Evolutionary conservation across 2,113 vertebrate species (phyloP).

Genomic region (Gavialis gangeticus): DNA sequence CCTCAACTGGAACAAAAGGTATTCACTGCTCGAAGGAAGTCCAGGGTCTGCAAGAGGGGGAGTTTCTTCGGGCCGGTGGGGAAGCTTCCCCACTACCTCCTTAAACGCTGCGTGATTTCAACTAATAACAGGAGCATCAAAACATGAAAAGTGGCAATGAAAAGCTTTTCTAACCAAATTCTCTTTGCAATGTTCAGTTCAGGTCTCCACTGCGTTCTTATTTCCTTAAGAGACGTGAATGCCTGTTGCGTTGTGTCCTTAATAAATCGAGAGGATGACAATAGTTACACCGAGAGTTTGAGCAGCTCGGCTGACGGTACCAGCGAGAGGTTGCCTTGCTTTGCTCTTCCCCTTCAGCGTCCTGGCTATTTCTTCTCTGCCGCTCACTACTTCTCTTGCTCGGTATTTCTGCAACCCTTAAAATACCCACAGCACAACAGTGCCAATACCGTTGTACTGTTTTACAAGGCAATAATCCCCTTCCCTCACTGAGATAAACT

Average conservation of each 20-base stretch:
- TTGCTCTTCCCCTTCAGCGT: neutral
- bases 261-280: neutral
- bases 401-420: constrained; percentile 6
- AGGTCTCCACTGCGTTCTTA: neutral
- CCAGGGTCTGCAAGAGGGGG: no score
- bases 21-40: no score
- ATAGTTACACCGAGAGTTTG: neutral
- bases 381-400: neutral
- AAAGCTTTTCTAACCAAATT: neutral
- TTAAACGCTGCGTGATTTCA: neutral
- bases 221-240: neutral
- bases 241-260: neutral
- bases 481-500: constrained; percentile 64
- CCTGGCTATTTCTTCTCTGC: neutral
- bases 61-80: neutral
- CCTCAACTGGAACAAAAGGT: neutral
- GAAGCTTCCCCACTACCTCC: neutral
- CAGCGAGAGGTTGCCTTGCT: neutral
- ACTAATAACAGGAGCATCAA: neutral
- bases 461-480: constrained; percentile 68
- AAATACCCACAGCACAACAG: constrained; percentile 7
- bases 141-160: neutral
- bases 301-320: neutral
- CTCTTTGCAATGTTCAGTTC: neutral
- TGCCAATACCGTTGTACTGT: constrained; percentile 17